These are phyloP conservation scores for Heliconius melpomene DNA, from an alignment of 1,140 invertebrate genomes.

Conservation along the genomic window DNA sequence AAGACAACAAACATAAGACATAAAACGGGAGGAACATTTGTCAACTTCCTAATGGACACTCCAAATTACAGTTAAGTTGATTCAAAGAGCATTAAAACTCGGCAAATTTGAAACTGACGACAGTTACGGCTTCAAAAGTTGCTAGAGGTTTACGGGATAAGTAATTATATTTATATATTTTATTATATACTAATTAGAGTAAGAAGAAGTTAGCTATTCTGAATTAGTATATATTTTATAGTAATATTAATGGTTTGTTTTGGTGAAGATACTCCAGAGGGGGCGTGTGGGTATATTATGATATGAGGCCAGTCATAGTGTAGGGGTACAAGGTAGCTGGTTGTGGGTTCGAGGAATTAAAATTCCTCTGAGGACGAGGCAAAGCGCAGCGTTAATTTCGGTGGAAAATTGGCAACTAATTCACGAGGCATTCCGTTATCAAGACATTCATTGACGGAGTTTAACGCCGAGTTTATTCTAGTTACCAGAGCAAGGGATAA, in stretches of 20 bases:
- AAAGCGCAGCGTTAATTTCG: too few species aligned
- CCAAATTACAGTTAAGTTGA: slow-evolving; percentile 40
- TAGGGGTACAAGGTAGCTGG: too few species aligned
- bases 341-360: too few species aligned
- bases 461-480: too few species aligned
- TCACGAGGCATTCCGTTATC: too few species aligned
- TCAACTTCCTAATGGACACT: slow-evolving; percentile 41
- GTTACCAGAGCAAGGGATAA: too few species aligned
- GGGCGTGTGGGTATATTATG: too few species aligned
- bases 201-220: background rate
- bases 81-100: slow-evolving; percentile 41
- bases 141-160: slow-evolving; percentile 34
- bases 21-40: slow-evolving; percentile 31
- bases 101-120: slow-evolving; percentile 36
- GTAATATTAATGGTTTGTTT: background rate
- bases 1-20: slow-evolving; percentile 17
- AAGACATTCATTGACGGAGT: too few species aligned
- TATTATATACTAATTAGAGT: slow-evolving; percentile 29
- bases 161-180: slow-evolving; percentile 34
- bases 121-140: slow-evolving; percentile 39
- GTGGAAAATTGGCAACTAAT: too few species aligned
- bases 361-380: too few species aligned
- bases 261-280: background rate
- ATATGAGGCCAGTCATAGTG: too few species aligned
- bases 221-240: background rate